A percentile compares a stretch with the other conserved stretches of the same genome.
phyloP scores from a whole-genome alignment of 2,113 vertebrate genomes.

The Clarias gariepinus region DNA sequence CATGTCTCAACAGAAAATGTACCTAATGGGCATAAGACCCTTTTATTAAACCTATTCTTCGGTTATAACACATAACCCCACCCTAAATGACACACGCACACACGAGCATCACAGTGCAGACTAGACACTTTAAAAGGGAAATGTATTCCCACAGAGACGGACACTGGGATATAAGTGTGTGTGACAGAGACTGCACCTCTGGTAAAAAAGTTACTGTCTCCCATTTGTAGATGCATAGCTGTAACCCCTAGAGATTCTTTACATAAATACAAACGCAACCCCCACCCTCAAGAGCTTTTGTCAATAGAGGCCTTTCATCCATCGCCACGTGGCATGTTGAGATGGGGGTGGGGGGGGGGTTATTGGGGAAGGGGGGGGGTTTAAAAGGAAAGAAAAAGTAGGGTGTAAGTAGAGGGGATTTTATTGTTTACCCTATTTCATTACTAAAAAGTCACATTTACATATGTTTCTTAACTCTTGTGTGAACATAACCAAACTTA shows the following conservation, averaged over 20 bases:
- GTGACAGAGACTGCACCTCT: neutral
- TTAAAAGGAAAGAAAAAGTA: neutral
- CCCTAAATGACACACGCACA: neutral
- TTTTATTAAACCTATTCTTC: conserved; percentile 16
- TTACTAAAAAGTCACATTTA: neutral
- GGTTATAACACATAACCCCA: neutral
- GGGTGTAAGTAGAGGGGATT: neutral
- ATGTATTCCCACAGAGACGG: neutral
- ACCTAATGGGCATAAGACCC: conserved; percentile 4
- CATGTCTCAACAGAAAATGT: neutral
- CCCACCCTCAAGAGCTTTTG: conserved; percentile 8
- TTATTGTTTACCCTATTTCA: neutral
- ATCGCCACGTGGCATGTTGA: conserved; percentile 41
- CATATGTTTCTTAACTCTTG: neutral
- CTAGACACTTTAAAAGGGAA: neutral
- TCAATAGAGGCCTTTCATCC: conserved; percentile 53
- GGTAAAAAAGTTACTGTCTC: conserved; percentile 25
- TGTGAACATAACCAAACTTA: neutral
- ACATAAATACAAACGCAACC: conserved; percentile 39
- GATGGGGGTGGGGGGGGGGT: neutral
- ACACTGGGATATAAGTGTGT: neutral
- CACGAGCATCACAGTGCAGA: conserved; percentile 16
- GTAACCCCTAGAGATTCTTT: conserved; percentile 43
- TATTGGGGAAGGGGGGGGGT: neutral
- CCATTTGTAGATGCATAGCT: conserved; percentile 33